Base-by-base conservation (phyloP, 2,888 invertebrate species). In the Melinaea marsaeus region DNA sequence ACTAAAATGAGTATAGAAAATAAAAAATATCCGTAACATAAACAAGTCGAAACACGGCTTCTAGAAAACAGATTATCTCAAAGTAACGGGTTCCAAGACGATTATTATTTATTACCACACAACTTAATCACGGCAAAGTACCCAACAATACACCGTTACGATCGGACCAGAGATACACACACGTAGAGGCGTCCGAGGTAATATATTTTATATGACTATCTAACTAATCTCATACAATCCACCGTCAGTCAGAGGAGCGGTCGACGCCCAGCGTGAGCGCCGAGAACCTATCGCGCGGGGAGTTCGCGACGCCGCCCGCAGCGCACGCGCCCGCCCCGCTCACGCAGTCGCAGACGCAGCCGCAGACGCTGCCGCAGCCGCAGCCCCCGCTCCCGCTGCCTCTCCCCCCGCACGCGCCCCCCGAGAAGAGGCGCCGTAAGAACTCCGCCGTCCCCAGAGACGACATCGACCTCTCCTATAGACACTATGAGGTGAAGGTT, bases 261-360 rank as follows among this genome's bases (percentile, higher is more conserved):
- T 86, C 89, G 57, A 91, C 91, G 72, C 90, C 91, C 62, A 86
- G 85, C 33, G 86, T 85, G 68, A 86, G 88, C 64, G 90, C 90
- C 48, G 91, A 91, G 81, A 91, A 91, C 77, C 79, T 91, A 35
- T 88, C 86, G 59, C 85, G 91, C 67, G 78, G 84, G 66, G 87
- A 88, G 71, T 88, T 88, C 79, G 86, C 89, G 66, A 87, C 88
- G 68, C 83, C 91, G 66, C 81, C 87, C 64, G 79, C 86, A 58
- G 79, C 88, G 68, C 81, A 89, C 75, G 80, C 84, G 65, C 70
- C 74, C 60, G 71, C 75, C 65, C 66, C 72, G 58, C 80, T 83
- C 54, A 83, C 83, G 65, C 82, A 85, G 69, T 78, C 81, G 59
- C 80, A 76, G 69, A 78, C 81, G 65, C 83, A 82, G 66, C 78